Base-by-base conservation (phyloP, 2,888 invertebrate genomes). In the Romanomermis culicivorax region DNA sequence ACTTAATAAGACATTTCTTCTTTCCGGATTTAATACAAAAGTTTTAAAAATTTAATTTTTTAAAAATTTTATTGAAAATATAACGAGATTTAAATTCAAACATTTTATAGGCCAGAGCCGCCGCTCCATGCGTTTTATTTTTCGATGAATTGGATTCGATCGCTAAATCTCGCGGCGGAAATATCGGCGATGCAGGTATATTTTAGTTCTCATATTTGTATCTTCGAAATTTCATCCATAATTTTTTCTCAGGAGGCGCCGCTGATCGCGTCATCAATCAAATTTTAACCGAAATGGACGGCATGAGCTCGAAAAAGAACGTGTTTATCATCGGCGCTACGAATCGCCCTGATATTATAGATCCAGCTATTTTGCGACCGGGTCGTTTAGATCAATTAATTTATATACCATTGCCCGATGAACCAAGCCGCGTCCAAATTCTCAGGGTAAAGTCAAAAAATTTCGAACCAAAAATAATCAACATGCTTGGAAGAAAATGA, bases 111-210 rank as follows among this genome's bases (percentile, higher is more conserved):
- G 97, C 97, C 56, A 79, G 97, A 64, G 86, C 95, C 14, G 97
- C 97, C 58, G 95, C 97, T 3, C 97, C 97, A 0, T 97, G 97
- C 75, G 95, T 97, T 56, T 75, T 97, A 56, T 97, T 97, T 80
- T 99, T 97, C 72, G 97, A 97, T 74, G 97, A 97, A 75, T 76
- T 97, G 76, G 97, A 97, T 75, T 95, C 95, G 3, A 97, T 99
- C 72, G 97, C 97, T 26, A 97, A 97, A 75, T 85, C 95, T 1
- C 82, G 97, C 72, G 97, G 97, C 61, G 95, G 93, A 27, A 87
- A 82, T 65, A 83, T 85, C 57, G 93, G 95, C 26, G 95, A 97
- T 75, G 95, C 91, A 47, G 93, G 71, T 69, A 63, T 3, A 25
- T 36, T 42, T 11, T 11, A 36, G n/a, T n/a, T n/a, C n/a, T n/a